Conservation (phyloP, 2,113 vertebrate species). For the Corvus cornix region DNA sequence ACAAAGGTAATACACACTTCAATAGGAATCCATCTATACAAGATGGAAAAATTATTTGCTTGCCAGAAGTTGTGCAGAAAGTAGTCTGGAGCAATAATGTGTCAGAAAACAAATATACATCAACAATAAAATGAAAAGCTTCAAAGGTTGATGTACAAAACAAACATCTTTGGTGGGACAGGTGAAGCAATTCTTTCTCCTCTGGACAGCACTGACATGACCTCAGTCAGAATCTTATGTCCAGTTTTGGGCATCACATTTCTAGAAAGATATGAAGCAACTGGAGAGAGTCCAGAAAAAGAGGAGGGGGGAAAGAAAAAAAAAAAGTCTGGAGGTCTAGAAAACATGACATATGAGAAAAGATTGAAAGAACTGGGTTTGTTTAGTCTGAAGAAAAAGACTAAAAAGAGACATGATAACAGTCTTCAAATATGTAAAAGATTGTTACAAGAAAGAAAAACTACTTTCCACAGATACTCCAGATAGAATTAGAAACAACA, state of each 20-base stretch:
- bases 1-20: neutral
- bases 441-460: slow-evolving; percentile 22
- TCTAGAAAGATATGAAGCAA: slow-evolving; percentile 28
- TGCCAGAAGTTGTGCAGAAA: neutral
- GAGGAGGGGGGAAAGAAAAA: neutral
- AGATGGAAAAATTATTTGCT: neutral
- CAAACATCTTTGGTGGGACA: neutral
- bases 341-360: slow-evolving; percentile 16
- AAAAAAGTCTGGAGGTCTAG: neutral
- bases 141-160: neutral
- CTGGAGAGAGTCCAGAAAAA: neutral
- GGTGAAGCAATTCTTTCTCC: neutral
- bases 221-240: neutral
- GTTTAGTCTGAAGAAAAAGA: slow-evolving; percentile 57
- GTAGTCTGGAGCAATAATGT: neutral
- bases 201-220: neutral
- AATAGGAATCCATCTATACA: neutral
- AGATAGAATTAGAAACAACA: slow-evolving; percentile 4
- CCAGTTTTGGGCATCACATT: neutral
- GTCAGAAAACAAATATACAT: neutral
- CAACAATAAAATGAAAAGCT: neutral
- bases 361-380: slow-evolving; percentile 57
- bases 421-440: slow-evolving; percentile 52
- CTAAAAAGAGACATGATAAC: slow-evolving; percentile 46
- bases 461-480: neutral